Evolutionary conservation across 1,140 invertebrate species (phyloP), one percentile per base, ranked within the genome.

Genomic region (Marisa cornuarietis): DNA sequence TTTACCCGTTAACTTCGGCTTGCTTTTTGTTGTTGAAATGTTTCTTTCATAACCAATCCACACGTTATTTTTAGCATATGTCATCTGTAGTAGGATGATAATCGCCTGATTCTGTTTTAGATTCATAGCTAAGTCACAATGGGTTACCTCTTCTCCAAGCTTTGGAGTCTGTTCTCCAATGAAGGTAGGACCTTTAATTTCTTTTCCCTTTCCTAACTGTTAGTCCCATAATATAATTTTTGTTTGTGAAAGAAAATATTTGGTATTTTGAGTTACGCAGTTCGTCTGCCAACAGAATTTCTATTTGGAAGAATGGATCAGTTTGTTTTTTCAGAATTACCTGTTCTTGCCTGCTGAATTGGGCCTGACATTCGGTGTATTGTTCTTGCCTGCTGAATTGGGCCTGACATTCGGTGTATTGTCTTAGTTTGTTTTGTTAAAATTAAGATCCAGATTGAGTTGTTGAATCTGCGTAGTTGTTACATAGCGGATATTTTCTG

Each of bases 161-260:
- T 88, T 68, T 88, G 87, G 87, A 87, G 84, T 83, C 81, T 87
- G 42, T 88, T 88, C 81, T 84, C 85, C 80, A 88, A 88, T 83
- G 87, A 88, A 88, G 87, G 87, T 88, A 83, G 78, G 78, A 10
- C 31, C 1, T 13, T 26, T 16, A 13, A 24, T 68, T 11, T 26
- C 22, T 26, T 31, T 51, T 51, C 71, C 6, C 31, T 24, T 42
- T n/a, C 13, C 14, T 31, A 42, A 51, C 22, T 42, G 0, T 31
- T 9, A 26, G 7, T 51, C 13, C 13, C 22, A 26, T 58, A 49
- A n/a, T 71, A 20, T n/a, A 24, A 58, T 58, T 61, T 79, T 62
- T 71, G 31, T 42, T 42, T 42, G 31, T 42, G 31, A 42, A 5
- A 42, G 31, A 42, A 42, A 5, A 42, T 42, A 1, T 5, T 42